A percentile compares a stretch with the other conserved stretches of the same genome.
Evolutionary conservation across 2,888 invertebrate species (phyloP).

Genomic region (Drosophila mayaguana): DNA sequence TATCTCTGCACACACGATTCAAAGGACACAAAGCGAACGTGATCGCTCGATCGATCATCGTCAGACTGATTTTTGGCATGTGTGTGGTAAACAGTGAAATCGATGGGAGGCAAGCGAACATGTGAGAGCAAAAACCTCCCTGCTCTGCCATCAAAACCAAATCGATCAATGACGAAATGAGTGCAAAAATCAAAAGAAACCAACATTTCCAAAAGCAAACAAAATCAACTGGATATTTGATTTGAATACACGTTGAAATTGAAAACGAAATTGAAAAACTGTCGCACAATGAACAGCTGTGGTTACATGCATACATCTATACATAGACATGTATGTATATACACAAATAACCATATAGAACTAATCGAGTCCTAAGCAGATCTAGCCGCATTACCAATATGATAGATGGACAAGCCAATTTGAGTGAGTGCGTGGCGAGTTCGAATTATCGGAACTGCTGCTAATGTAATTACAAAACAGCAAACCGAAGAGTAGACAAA

Average conservation of each 20-base stretch:
- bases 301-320: not conserved
- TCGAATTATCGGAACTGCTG: slow-evolving; percentile 70
- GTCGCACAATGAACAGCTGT: slow-evolving; percentile 63
- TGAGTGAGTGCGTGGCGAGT: slow-evolving; percentile 77
- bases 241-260: slow-evolving; percentile 49
- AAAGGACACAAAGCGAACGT: slow-evolving; percentile 31
- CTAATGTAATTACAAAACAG: slow-evolving; percentile 81
- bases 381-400: slow-evolving; percentile 51
- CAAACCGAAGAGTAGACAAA: slow-evolving; percentile 9
- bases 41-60: slow-evolving; percentile 66
- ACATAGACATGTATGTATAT: not conserved
- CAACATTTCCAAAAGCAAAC: slow-evolving; percentile 31
- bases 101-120: slow-evolving; percentile 6
- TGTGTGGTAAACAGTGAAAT: slow-evolving; percentile 58
- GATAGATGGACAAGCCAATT: slow-evolving; percentile 75
- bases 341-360: not conserved
- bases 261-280: slow-evolving; percentile 37
- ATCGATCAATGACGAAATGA: slow-evolving; percentile 57
- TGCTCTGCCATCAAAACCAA: slow-evolving; percentile 14
- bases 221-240: slow-evolving; percentile 27
- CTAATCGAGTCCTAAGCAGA: slow-evolving; percentile 33
- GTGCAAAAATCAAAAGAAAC: slow-evolving; percentile 21
- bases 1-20: slow-evolving; percentile 21
- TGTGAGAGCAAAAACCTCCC: slow-evolving; percentile 5
- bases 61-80: slow-evolving; percentile 59